Evolutionary conservation across 2,888 invertebrate genomes (phyloP).

Genomic region (Caenorhabditis zanzibari): DNA sequence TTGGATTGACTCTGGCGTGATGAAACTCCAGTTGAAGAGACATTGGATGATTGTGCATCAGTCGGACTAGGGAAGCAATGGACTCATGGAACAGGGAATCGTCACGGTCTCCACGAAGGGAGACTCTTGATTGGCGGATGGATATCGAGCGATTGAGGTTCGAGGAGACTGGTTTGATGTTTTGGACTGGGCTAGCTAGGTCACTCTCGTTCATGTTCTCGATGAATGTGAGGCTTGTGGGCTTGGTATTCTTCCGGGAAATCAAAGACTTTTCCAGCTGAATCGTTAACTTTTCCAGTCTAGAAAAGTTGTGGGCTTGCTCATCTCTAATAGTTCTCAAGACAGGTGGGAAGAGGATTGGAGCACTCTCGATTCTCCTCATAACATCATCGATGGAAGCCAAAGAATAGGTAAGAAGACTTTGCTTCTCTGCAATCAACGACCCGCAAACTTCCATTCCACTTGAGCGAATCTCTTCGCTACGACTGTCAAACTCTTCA

Average conservation of each 20-base stretch:
- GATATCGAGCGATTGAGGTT: conserved; percentile 47
- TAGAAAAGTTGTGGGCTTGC: conserved; percentile 66
- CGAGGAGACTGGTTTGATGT: background rate
- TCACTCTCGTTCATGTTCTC: conserved; percentile 47
- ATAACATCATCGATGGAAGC: conserved; percentile 65
- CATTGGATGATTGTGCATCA: conserved; percentile 63
- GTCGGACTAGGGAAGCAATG: conserved; percentile 54
- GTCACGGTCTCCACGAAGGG: conserved; percentile 67
- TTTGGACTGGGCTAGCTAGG: background rate
- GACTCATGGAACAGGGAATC: conserved; percentile 72
- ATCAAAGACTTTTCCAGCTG: conserved; percentile 65
- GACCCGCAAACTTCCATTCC: conserved; percentile 52
- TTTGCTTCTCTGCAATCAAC: conserved; percentile 60
- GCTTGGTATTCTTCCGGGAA: conserved; percentile 46
- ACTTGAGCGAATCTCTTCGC: conserved; percentile 48
- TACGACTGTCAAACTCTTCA: conserved; percentile 67
- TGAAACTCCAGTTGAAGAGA: conserved; percentile 58
- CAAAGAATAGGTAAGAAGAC: conserved; percentile 57
- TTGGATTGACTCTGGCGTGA: conserved; percentile 61
- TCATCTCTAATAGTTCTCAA: conserved; percentile 68
- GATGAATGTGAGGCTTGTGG: conserved; percentile 46
- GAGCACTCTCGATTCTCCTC: conserved; percentile 58
- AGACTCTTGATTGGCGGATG: conserved; percentile 71
- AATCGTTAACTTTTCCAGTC: conserved; percentile 66
- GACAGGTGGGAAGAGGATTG: conserved; percentile 66